Conservation (phyloP, 1,140 invertebrate species). For the Neotoxoptera formosana region DNA sequence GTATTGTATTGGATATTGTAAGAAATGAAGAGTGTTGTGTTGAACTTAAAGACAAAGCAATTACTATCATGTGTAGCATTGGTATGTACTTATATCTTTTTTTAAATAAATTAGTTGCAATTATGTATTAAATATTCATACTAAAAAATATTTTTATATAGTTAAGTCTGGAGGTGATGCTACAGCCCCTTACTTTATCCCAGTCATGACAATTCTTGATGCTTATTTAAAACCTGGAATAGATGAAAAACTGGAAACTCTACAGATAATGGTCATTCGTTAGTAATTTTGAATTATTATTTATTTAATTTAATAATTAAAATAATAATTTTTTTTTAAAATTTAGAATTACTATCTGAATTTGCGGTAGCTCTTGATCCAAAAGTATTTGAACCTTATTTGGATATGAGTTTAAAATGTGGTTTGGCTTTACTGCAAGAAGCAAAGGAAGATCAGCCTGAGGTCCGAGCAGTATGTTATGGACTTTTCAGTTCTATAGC, state of each 20-base stretch:
- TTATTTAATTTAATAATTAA: not conserved
- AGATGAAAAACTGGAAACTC: constrained; percentile 25
- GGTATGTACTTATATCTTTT: constrained; percentile 30
- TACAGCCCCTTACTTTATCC: constrained; percentile 41
- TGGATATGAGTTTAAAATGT: constrained; percentile 51
- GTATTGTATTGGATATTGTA: constrained; percentile 46
- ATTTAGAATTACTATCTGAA: constrained; percentile 51
- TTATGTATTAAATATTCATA: not conserved
- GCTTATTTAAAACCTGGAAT: constrained; percentile 45
- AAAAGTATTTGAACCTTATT: constrained; percentile 50
- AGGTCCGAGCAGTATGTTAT: constrained; percentile 43
- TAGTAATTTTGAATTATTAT: not conserved
- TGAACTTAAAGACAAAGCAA: constrained; percentile 55
- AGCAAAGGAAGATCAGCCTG: constrained; percentile 50
- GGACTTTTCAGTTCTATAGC: constrained; percentile 47
- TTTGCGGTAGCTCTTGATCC: constrained; percentile 53
- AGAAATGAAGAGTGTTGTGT: constrained; percentile 55
- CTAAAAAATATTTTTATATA: not conserved
- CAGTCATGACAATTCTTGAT: constrained; percentile 34
- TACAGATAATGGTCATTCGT: constrained; percentile 51
- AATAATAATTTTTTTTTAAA: not conserved
- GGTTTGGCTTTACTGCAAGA: constrained; percentile 35
- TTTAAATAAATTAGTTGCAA: not conserved
- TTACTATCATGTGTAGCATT: constrained; percentile 54
- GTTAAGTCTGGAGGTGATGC: constrained; percentile 49